Conservation (phyloP, 2,888 invertebrate species). For the Pandemis cinnamomeana region DNA sequence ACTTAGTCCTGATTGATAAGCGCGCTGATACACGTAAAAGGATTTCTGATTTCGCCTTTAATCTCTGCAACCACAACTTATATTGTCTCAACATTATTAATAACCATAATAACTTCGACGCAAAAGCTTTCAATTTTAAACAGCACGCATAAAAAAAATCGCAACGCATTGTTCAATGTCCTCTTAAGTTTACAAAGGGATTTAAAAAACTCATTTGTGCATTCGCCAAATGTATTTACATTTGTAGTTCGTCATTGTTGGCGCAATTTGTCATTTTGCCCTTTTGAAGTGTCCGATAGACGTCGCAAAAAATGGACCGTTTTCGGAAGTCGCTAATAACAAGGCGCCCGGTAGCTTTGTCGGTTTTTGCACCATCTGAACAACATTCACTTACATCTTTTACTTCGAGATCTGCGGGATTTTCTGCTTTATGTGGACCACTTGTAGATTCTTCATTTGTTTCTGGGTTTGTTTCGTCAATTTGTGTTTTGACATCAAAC, state of each 20-base stretch:
- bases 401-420: conserved; percentile 47
- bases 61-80: conserved; percentile 34
- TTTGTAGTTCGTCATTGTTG: conserved; percentile 68
- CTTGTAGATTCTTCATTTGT: conserved; percentile 10
- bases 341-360: conserved; percentile 80
- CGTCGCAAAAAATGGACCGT: conserved; percentile 67
- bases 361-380: conserved; percentile 60
- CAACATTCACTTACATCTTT: conserved; percentile 64
- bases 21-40: conserved; percentile 58
- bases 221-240: conserved; percentile 41
- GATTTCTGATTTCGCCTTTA: conserved; percentile 52
- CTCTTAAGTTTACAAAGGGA: conserved; percentile 50
- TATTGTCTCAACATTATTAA: conserved; percentile 40
- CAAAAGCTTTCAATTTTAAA: conserved; percentile 18
- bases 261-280: conserved; percentile 80
- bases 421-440: conserved; percentile 48
- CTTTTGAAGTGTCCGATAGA: conserved; percentile 73
- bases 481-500: conserved; percentile 17
- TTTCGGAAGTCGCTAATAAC: conserved; percentile 82
- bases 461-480: conserved; percentile 12
- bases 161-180: conserved; percentile 17
- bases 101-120: conserved; percentile 25
- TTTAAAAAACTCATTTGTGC: conserved; percentile 52
- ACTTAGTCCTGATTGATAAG: conserved; percentile 60
- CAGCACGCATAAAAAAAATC: conserved; percentile 1